phyloP scores from a whole-genome alignment of 2,113 vertebrate genomes.

The Sminthopsis crassicaudata region DNA sequence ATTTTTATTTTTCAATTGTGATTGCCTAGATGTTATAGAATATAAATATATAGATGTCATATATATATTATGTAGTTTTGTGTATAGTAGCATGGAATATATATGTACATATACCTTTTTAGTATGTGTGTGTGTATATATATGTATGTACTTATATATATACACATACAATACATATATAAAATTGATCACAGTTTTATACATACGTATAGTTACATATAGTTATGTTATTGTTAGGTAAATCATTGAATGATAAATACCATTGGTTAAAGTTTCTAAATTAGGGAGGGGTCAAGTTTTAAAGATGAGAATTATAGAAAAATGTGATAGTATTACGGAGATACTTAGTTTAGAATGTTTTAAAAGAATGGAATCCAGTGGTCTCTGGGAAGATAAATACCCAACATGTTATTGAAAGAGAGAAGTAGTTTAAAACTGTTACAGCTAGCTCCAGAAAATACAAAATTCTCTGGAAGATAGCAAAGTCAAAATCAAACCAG shows the following conservation, averaged over 20 bases:
- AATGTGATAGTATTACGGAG: neutral
- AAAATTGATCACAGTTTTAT: too few relatives aligned
- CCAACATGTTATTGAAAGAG: neutral
- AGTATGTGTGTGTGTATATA: too few relatives aligned
- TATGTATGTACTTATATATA: neutral
- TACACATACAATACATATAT: neutral
- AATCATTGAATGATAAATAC: neutral
- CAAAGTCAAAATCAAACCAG: neutral
- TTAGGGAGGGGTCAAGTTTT: neutral
- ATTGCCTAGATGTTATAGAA: neutral
- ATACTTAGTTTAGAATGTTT: neutral
- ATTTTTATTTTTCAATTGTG: neutral
- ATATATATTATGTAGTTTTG: neutral
- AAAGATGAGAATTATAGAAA: neutral
- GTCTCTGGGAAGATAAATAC: neutral
- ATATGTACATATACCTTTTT: neutral
- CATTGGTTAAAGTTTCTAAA: neutral
- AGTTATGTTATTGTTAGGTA: neutral
- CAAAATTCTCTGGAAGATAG: neutral
- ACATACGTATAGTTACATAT: too few relatives aligned
- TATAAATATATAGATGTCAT: neutral
- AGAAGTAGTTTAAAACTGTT: neutral
- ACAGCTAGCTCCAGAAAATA: neutral
- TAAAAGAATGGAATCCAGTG: neutral
- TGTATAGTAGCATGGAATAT: neutral